Base-by-base conservation (phyloP, 2,113 vertebrate species). In the Malurus elegans region DNA sequence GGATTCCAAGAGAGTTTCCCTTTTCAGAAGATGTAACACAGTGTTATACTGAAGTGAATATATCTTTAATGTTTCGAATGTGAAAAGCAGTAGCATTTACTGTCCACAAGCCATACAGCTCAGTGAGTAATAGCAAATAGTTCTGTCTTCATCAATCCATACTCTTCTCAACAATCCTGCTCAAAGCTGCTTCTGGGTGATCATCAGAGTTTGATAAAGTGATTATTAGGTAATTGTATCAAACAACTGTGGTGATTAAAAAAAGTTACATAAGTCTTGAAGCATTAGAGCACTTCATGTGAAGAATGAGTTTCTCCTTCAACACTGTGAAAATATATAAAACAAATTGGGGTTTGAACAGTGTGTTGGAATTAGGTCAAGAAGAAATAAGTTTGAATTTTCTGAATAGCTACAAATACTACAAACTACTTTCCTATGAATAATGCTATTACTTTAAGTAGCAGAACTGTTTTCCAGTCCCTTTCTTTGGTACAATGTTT, bases 191-290 rank as follows among this genome's bases (percentile, higher is more conserved):
- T 97, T 89, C 66, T 80, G 94, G 87, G 87, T 96, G 95, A 97
- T 96, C 87, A 95, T 71, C 60, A 91, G 75, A 90, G 96, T 97
- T 97, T 97, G 97, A 97, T 96, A 97, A 95, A 97, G 91, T 92
- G 95, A 97, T 98, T 97, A 97, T 73, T 94, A 97, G 93, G 94
- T 96, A 97, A 97, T 84, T 51, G 65, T 92, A 97, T 97, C 94
- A 97, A 97, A 96, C 96, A 97, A 93, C 88, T 95, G 94, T 88
- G 81, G 94, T 9, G 79, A 97, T 97, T 97, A 90, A 96, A 92
- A 92, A 86, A 97, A 92, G 79, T 97, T 97, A 95, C 88, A 90
- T n/a, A 78, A 92, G 75, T 96, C 87, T 95, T 95, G 72, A 84
- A 97, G 96, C 89, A 75, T 90, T 91, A 82, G 90, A 96, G 85